Evolutionary conservation across 2,113 vertebrate genomes (phyloP).

Genomic region (Nerophis ophidion): DNA sequence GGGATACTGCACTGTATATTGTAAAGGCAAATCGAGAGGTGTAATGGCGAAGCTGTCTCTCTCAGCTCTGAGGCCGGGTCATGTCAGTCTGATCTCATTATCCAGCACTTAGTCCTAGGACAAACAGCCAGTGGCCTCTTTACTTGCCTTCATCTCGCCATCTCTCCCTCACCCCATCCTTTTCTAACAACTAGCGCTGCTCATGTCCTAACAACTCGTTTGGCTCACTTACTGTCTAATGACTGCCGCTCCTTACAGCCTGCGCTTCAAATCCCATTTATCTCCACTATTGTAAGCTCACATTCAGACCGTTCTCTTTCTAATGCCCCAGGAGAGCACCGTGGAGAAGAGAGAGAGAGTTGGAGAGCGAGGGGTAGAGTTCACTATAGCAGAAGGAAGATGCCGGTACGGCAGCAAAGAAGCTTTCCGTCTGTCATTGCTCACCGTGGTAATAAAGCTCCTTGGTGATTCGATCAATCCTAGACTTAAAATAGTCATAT

Average conservation of each 20-base stretch:
- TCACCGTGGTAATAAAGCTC: conserved; percentile 37
- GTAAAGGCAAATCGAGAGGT: conserved; percentile 41
- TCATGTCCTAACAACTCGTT: conserved; percentile 72
- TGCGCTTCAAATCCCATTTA: conserved; percentile 67
- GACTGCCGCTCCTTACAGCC: conserved; percentile 68
- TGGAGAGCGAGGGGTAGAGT: conserved; percentile 16
- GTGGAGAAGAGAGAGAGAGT: conserved; percentile 15
- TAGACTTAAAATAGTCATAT: conserved; percentile 52
- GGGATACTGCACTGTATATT: conserved; percentile 14
- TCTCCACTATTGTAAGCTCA: conserved; percentile 65
- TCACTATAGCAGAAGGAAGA: conserved; percentile 26
- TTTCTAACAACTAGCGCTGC: conserved; percentile 64
- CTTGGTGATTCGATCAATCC: conserved; percentile 50
- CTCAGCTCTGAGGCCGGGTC: conserved; percentile 64
- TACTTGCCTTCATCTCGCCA: conserved; percentile 56
- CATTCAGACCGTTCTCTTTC: conserved; percentile 58
- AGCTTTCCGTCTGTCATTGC: conserved; percentile 45
- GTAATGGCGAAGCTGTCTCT: conserved; percentile 64
- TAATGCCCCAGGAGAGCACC: conserved; percentile 55
- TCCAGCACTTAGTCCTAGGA: conserved; percentile 69
- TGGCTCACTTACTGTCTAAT: conserved; percentile 74
- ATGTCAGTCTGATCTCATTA: conserved; percentile 71
- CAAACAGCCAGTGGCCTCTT: conserved; percentile 70
- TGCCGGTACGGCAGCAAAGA: conserved; percentile 20
- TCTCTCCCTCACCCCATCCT: conserved; percentile 57